A percentile compares a stretch with the other conserved stretches of the same genome.
phyloP scores from a whole-genome alignment of 1,140 invertebrate genomes.

The Xylocopa sonorina region DNA sequence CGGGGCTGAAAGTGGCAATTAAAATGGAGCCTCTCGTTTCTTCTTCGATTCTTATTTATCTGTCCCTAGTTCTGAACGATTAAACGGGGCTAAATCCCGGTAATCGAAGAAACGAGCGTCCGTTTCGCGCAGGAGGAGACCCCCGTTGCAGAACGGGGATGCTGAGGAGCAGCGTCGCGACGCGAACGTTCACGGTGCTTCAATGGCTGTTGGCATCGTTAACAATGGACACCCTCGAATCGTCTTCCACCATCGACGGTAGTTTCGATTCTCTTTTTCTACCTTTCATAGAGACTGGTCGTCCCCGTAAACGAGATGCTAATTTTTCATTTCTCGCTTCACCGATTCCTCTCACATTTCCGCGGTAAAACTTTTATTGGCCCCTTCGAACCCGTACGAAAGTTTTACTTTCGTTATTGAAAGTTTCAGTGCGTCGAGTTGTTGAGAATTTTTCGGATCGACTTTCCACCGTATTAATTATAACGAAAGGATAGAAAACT shows the following conservation, averaged over 20 bases:
- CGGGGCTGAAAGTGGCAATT: neutral
- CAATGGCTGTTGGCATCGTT: neutral
- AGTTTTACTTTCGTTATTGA: neutral
- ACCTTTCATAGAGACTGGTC: neutral
- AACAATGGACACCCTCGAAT: constrained; percentile 10
- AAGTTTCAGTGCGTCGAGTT: too few species aligned
- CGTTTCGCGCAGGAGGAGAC: neutral
- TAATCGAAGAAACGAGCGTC: neutral
- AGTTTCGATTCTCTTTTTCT: neutral
- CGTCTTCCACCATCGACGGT: neutral
- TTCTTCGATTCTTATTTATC: neutral
- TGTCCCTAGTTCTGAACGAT: neutral
- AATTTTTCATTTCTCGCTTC: too few species aligned
- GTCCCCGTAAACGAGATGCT: neutral
- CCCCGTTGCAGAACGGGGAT: neutral
- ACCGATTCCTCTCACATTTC: neutral
- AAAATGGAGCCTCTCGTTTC: neutral
- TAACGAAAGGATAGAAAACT: too few species aligned
- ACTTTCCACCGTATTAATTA: too few species aligned
- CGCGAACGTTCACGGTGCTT: neutral
- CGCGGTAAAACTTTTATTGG: neutral
- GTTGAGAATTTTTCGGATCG: too few species aligned
- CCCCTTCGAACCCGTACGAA: neutral
- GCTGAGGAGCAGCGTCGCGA: neutral
- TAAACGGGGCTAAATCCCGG: neutral